phyloP scores from a whole-genome alignment of 2,797 vertebrate genomes.

The Poeciliopsis gracilis region DNA sequence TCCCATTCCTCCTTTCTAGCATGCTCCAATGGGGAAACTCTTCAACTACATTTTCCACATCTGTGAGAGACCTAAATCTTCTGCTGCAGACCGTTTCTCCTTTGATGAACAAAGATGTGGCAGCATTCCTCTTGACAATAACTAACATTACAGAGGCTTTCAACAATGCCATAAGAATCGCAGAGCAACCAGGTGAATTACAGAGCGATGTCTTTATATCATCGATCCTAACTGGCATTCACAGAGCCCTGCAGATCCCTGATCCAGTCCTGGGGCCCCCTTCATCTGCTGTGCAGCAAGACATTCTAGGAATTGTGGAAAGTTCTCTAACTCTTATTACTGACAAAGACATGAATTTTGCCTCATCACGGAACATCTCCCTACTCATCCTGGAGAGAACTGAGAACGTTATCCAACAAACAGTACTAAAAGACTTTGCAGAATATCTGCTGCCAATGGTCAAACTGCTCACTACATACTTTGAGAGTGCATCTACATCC shows the following conservation, averaged over 20 bases:
- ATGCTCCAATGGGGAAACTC: constrained; percentile 72
- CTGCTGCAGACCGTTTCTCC: constrained; percentile 53
- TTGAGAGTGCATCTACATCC: constrained; percentile 51
- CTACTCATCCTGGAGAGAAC: constrained; percentile 51
- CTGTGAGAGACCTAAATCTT: constrained; percentile 57
- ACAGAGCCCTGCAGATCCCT: constrained; percentile 40
- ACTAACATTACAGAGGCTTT: constrained; percentile 62
- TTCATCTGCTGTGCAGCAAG: constrained; percentile 34
- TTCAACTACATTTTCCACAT: constrained; percentile 41
- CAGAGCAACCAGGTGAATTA: constrained; percentile 59
- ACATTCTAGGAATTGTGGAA: constrained; percentile 56
- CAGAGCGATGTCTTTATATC: constrained; percentile 66
- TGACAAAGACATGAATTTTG: constrained; percentile 51
- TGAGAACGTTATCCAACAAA: constrained; percentile 50
- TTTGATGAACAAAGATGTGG: constrained; percentile 56
- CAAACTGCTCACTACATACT: constrained; percentile 59
- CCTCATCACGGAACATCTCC: constrained; percentile 54
- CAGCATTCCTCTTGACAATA: constrained; percentile 51
- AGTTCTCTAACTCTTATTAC: constrained; percentile 62
- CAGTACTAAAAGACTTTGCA: constrained; percentile 34
- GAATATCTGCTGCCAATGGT: constrained; percentile 57
- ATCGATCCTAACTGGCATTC: constrained; percentile 56
- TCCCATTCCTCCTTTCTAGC: constrained; percentile 47
- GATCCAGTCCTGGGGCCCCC: constrained; percentile 10
- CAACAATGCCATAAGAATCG: constrained; percentile 55